Percentiles rank a stretch among this genome's conserved stretches.
Evolutionary conservation across 2,113 vertebrate species (phyloP).

Genomic region (Recurvirostra avosetta): DNA sequence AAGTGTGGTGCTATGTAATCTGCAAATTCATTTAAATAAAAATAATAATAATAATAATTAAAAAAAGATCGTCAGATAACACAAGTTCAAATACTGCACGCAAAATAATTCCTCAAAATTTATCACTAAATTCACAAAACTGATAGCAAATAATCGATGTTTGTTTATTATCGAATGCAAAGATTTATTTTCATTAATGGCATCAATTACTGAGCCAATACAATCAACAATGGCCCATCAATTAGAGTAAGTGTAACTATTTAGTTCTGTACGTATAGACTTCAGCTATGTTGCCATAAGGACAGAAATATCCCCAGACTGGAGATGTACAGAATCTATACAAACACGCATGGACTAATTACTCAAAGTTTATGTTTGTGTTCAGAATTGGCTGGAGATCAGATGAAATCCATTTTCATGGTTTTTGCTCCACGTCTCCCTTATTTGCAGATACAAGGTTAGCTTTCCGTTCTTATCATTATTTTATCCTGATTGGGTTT

Average conservation of each 20-base stretch:
- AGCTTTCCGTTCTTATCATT: not conserved
- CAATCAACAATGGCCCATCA: not conserved
- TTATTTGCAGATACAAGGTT: slow-evolving; percentile 50
- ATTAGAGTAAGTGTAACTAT: not conserved
- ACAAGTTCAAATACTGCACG: not conserved
- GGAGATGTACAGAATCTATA: slow-evolving; percentile 19
- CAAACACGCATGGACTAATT: slow-evolving; percentile 49
- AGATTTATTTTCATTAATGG: not conserved
- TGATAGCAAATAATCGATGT: not conserved
- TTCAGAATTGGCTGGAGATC: slow-evolving; percentile 61
- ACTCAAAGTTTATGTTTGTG: slow-evolving; percentile 52
- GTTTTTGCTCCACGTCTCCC: slow-evolving; percentile 45
- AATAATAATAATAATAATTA: not conserved
- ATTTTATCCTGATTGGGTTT: not conserved
- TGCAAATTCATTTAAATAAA: not conserved
- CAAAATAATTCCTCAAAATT: not conserved
- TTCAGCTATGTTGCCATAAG: not conserved
- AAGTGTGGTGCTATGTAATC: not conserved
- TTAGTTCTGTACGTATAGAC: not conserved
- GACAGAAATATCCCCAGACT: slow-evolving; percentile 28
- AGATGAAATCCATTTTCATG: slow-evolving; percentile 39
- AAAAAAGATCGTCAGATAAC: not conserved
- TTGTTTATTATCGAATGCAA: slow-evolving; percentile 7
- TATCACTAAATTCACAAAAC: not conserved
- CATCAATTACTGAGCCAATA: not conserved